Percentiles rank a stretch among this genome's conserved stretches.
These are phyloP conservation scores for Chirona hameri DNA, from an alignment of 2,888 invertebrate genomes.

Conservation along the genomic window DNA sequence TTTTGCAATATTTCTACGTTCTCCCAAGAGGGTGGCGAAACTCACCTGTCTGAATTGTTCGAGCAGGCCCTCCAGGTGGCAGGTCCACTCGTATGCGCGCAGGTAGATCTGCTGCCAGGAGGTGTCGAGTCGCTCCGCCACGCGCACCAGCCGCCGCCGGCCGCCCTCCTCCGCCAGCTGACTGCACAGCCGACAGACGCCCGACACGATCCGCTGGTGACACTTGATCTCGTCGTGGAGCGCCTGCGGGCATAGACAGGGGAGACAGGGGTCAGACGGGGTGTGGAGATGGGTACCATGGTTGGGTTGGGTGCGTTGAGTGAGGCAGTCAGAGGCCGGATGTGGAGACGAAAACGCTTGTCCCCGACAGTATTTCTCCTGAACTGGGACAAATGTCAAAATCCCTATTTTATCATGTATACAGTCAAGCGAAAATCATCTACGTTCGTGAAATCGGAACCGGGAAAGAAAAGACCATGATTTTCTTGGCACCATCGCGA, in stretches of 20 bases:
- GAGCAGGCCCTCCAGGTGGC: conserved; percentile 76
- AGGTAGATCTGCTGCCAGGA: conserved; percentile 87
- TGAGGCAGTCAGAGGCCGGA: no score
- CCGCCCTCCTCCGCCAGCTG: not conserved
- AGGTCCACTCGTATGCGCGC: conserved; percentile 86
- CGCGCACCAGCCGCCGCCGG: conserved; percentile 46
- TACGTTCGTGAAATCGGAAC: no score
- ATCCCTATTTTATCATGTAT: no score
- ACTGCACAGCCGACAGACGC: not conserved
- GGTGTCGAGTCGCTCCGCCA: conserved; percentile 69
- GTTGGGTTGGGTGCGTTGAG: not conserved
- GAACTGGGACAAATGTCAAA: no score
- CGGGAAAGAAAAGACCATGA: no score
- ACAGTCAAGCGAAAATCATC: no score
- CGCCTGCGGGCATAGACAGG: not conserved
- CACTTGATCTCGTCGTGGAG: conserved; percentile 27
- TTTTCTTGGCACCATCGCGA: no score
- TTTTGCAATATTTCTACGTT: no score
- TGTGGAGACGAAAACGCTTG: no score
- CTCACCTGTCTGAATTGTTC: conserved; percentile 29
- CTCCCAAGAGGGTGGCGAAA: not conserved
- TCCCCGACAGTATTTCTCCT: no score
- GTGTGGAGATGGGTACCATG: not conserved
- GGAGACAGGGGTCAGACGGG: not conserved
- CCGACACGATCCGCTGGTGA: conserved; percentile 24